Evolutionary conservation across 2,797 vertebrate species (phyloP), one percentile per base, ranked within the genome.

Genomic region (Sciurus carolinensis): DNA sequence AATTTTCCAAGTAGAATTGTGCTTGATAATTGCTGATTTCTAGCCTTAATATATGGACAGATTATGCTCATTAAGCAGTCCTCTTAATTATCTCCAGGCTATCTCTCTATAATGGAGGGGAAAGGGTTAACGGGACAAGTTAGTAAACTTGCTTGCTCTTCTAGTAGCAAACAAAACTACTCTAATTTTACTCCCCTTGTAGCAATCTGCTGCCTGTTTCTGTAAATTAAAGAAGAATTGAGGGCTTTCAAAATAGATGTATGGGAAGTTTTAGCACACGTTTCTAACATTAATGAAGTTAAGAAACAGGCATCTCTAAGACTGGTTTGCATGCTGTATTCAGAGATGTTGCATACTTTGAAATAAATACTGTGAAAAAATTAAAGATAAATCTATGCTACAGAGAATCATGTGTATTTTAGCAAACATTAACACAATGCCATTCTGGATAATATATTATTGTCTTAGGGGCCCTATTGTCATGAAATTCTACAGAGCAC

Each of bases 221-320:
- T 87, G 42, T 84, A 93, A 92, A 72, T 73, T 20, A 83, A 87
- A 64, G 28, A 80, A 83, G 26, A 92, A 91, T 9, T 85, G 42
- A 71, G n/a, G 73, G n/a, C 11, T 87, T 95, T 95, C 85, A 93
- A 95, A 93, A 83, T 79, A 64, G 52, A 86, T 79, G 95, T 95
- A 54, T 42, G 42, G 75, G 36, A 97, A 79, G 9, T 72, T 93
- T 95, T 72, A 94, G 36, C 44, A 30, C 30, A 57, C 24, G 36
- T 42, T 93, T 90, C 8, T 26, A 67, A 50, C 47, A 82, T 94
- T 92, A 92, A 86, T 66, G 64, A 95, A 87, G 52, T 54, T 84
- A 66, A 81, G 64, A 87, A 89, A 80, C 80, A 12, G 54, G 54
- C 54, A 50, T 92, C 54, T 92, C 36, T 92, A 71, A 79, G 75